A percentile compares a stretch with the other conserved stretches of the same genome.
Conservation (phyloP, 2,113 vertebrate genomes). For the Octodon degus region DNA sequence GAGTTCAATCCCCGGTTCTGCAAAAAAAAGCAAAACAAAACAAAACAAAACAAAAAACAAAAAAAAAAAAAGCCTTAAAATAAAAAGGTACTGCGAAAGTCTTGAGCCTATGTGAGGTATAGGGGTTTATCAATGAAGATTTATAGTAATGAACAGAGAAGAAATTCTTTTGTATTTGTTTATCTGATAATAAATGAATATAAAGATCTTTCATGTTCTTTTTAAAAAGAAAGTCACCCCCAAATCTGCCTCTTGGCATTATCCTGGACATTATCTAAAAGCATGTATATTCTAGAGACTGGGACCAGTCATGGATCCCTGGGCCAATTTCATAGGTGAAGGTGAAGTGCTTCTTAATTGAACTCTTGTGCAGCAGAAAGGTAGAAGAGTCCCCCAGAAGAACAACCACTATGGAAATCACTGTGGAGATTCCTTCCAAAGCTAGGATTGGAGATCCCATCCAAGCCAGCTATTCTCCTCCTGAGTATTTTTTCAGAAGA, state of each 20-base stretch:
- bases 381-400: neutral
- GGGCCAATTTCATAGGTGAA: neutral
- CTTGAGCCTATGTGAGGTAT: neutral
- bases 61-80: too few species aligned
- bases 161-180: neutral
- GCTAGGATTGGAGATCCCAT: too few species aligned
- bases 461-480: too few species aligned
- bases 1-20: too few species aligned
- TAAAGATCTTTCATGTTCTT: neutral
- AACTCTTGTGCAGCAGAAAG: neutral
- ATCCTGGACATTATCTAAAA: neutral
- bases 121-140: constrained; percentile 3
- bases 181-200: neutral
- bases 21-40: too few species aligned
- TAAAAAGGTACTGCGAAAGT: constrained; percentile 29
- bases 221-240: neutral
- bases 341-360: neutral
- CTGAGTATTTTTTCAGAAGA: too few species aligned
- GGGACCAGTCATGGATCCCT: neutral
- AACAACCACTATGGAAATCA: too few species aligned
- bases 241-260: constrained; percentile 6
- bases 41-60: too few species aligned
- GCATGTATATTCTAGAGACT: neutral
- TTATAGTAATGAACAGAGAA: neutral
- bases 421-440: too few species aligned